phyloP scores from a whole-genome alignment of 2,888 invertebrate genomes.

The Hypercompe scribonia region DNA sequence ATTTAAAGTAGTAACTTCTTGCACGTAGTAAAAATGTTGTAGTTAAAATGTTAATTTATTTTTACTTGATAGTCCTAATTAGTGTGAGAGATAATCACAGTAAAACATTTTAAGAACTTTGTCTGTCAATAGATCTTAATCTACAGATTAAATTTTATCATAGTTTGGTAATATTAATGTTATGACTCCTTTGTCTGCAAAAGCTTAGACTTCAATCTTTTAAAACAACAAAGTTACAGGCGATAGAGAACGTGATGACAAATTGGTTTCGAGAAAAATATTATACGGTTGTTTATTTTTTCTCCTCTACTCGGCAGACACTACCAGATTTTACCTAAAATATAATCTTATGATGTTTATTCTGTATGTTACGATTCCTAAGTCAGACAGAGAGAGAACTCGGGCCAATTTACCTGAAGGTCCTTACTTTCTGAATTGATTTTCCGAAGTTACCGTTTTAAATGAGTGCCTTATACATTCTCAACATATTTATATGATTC shows the following conservation, averaged over 20 bases:
- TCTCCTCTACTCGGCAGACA: not conserved
- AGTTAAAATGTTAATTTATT: too few species aligned
- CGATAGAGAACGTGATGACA: not conserved
- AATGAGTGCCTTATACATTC: constrained; percentile 40
- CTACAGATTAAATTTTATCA: not conserved
- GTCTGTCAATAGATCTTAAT: not conserved
- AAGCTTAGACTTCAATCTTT: not conserved
- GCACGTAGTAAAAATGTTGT: not conserved
- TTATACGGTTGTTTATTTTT: not conserved
- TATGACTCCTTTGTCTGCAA: not conserved
- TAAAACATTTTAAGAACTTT: not conserved
- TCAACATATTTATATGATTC: constrained; percentile 50
- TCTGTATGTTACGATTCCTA: constrained; percentile 26
- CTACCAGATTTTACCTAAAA: constrained; percentile 18
- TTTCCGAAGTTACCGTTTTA: constrained; percentile 40
- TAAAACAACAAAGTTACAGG: not conserved
- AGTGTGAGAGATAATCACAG: too few species aligned
- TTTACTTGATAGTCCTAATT: too few species aligned
- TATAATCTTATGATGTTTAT: constrained; percentile 30
- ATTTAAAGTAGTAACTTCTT: not conserved
- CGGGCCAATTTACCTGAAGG: constrained; percentile 32
- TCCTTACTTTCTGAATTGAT: constrained; percentile 47
- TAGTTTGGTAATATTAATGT: not conserved
- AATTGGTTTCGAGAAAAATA: not conserved
- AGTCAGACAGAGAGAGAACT: constrained; percentile 21